Base-by-base conservation (phyloP, 2,888 invertebrate species). In the Teinopalpus imperialis region DNA sequence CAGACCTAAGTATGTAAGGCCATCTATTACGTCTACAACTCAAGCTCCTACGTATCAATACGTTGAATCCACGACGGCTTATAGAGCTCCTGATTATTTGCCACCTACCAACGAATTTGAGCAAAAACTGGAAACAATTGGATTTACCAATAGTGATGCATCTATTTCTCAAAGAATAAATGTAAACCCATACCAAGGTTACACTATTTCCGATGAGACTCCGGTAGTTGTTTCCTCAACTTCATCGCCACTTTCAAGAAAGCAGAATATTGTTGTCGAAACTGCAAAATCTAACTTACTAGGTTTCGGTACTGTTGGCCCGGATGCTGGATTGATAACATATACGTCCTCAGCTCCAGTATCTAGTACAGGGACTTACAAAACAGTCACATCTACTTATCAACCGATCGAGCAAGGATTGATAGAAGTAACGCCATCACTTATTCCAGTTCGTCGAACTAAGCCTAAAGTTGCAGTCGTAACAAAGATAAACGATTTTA, bases 401-500 rank as follows among this genome's bases (percentile, higher is more conserved):
- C 69, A 72, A 3, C 81, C 81, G 7, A 63, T 69, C 24, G 68
- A 72, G 53, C 82, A 87, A 66, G 79, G 81, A 24, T 55, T 80
- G 13, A 74, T 81, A 13, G 86, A 89, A 61, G 80, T 87, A 0
- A 77, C 76, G 7, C 76, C 81, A 5, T 56, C 76, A 9, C 56
- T 68, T 10, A 53, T 59, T 4, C 77, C 79, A 9, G 48, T 66
- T 34, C 69, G 79, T 43, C 77, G 74, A 64, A 72, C 68, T 0
- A 89, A 87, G 52, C 89, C 90, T 13, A 89, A 88, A 58, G 88
- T 90, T 23, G 90, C 89, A 26, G 90, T 92, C 4, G 91, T 93
- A 1, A 91, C 93, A 0, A 93, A 93, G 69, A 90, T 92, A 51
- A 94, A 93, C 56, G 94, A 94, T 56, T 91, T 93, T 55, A 93